A percentile compares a stretch with the other conserved stretches of the same genome.
phyloP scores from a whole-genome alignment of 2,888 invertebrate genomes.

The Meliscaeva auricollis region DNA sequence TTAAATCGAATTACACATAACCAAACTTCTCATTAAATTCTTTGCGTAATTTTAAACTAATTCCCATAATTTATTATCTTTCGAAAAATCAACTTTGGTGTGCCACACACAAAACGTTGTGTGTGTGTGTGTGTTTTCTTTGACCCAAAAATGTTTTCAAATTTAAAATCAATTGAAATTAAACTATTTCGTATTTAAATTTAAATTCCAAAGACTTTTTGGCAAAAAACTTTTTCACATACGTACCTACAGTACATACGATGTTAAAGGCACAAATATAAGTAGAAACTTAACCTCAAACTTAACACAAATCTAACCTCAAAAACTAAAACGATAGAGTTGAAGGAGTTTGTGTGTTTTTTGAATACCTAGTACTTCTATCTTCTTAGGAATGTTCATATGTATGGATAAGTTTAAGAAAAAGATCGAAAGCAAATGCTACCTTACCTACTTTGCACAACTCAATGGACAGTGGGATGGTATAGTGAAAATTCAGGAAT shows the following conservation, averaged over 20 bases:
- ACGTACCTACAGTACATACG: conserved; percentile 16
- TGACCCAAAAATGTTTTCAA: background rate
- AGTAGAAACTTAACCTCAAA: conserved; percentile 33
- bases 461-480: background rate
- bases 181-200: conserved; percentile 35
- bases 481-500: too few relatives aligned
- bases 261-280: background rate
- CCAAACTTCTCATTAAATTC: too few relatives aligned
- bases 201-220: conserved; percentile 1
- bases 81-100: too few relatives aligned
- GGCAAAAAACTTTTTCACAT: conserved; percentile 15
- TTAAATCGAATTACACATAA: too few relatives aligned
- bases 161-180: conserved; percentile 60
- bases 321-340: conserved; percentile 45
- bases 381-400: background rate
- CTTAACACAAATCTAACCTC: conserved; percentile 56
- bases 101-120: too few relatives aligned
- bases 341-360: background rate
- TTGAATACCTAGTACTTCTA: background rate
- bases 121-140: too few relatives aligned
- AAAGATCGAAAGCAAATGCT: conserved; percentile 12
- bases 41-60: too few relatives aligned
- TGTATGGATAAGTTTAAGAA: conserved; percentile 1
- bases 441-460: background rate
- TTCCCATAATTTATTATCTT: too few relatives aligned